Evolutionary conservation across 2,888 invertebrate species (phyloP), one percentile per base, ranked within the genome.

Genomic region (Tolmerus cingulatus): DNA sequence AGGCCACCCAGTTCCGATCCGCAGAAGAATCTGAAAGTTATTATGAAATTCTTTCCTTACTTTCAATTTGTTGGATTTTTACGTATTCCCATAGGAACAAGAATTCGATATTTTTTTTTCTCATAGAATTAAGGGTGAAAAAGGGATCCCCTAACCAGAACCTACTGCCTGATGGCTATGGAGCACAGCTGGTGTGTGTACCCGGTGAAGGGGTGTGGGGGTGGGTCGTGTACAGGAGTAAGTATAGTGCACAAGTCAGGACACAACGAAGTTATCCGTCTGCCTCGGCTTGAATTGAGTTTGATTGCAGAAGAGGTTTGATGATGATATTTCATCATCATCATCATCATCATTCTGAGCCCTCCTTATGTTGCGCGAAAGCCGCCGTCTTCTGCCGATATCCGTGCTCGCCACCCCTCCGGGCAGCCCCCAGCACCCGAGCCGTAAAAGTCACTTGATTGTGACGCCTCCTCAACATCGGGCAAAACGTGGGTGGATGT

Each of bases 291-390:
- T 81, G 81, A 81, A 81, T 81, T 55, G 81, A 81, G 51, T 81
- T 81, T 81, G 81, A 81, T 81, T 81, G 81, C 81, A 81, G 55
- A 81, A 55, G 51, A 81, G 81, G 55, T 81, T 81, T 81, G 46
- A 46, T 81, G 51, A 51, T 46, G 81, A 81, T 81, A 81, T 55
- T 81, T 81, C 46, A 81, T 46, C 46, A 81, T 81, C 78, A 78
- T 78, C 43, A 78, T 43, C 46, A 78, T 46, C 78, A 78, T 40
- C 40, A 40, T 40, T 12, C 30, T 23, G 46, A 78, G 78, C 43
- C 78, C 23, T 78, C 66, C 78, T 78, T 78, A 78, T 78, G 78
- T 7, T 78, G 40, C 43, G 78, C 43, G 37, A 78, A 78, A 23
- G 37, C 43, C 43, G 16, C 78, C 43, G 46, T 46, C 37, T 43